Base-by-base conservation (phyloP, 2,888 invertebrate species). In the Hirtodrosophila confusa region DNA sequence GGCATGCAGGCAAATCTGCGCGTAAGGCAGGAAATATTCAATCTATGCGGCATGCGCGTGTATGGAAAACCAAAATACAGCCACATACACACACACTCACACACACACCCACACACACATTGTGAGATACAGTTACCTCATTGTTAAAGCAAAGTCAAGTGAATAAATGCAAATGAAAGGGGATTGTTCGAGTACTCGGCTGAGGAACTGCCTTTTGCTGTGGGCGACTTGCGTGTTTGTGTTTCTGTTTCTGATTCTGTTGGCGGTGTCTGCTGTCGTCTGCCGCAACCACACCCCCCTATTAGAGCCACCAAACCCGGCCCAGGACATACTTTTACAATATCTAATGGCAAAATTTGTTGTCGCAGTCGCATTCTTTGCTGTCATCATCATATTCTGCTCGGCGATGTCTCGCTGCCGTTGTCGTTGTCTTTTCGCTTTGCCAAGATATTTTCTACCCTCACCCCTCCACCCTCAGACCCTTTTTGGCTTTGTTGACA, bases 111-210 rank as follows among this genome's bases (percentile, higher is more conserved):
- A 40, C 0, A 29, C 23, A 23, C 10, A 9, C 17, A 17, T 27
- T 27, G 0, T 17, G 17, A 17, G 17, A n/a, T 3, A 24, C 29
- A 67, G 65, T 61, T 53, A 65, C 69, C 85, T 78, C 82, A 82
- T 87, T 80, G 87, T 82, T 85, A 67, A 78, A 66, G 86, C 86
- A 82, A 79, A 86, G 83, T 83, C 86, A 83, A 88, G 84, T 77
- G 86, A 77, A 83, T 84, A 80, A 83, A 86, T 80, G 80, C 86
- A 80, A 85, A 86, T 85, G 83, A 85, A 69, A 55, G 66, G 36
- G 58, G 36, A 63, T 51, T 64, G 35, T 41, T 37, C n/a, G 53
- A 53, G 40, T 37, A 35, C 31, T 54, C 10, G 37, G 23, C 40
- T 44, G 47, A 54, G 56, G 43, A 53, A 33, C 23, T 41, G 67